phyloP scores from a whole-genome alignment of 1,140 invertebrate species.

The Caenorhabditis briggsae region DNA sequence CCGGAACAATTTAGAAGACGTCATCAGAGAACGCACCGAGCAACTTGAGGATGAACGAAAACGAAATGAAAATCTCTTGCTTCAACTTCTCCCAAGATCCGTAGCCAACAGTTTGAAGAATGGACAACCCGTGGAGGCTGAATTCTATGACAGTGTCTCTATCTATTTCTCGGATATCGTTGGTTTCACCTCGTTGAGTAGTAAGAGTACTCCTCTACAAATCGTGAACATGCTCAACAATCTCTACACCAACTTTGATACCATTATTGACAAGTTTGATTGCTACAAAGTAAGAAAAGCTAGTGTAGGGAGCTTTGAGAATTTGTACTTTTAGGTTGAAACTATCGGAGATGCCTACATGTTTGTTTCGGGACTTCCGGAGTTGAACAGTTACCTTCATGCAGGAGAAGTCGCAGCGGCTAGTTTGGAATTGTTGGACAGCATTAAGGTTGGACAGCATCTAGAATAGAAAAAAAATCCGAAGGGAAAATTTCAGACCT shows the following conservation, averaged over 20 bases:
- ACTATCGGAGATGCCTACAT: slow-evolving; percentile 90
- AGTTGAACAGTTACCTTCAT: slow-evolving; percentile 80
- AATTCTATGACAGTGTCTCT: slow-evolving; percentile 59
- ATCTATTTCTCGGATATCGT: slow-evolving; percentile 66
- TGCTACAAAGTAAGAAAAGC: slow-evolving; percentile 88
- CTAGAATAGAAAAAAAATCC: not conserved
- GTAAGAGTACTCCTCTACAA: slow-evolving; percentile 63
- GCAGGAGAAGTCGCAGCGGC: slow-evolving; percentile 80
- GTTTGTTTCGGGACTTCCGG: slow-evolving; percentile 82
- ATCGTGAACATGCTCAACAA: slow-evolving; percentile 93
- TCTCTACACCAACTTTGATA: slow-evolving; percentile 93
- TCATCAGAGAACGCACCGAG: slow-evolving; percentile 92
- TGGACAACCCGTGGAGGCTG: slow-evolving; percentile 61
- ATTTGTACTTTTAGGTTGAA: not conserved
- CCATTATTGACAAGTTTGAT: slow-evolving; percentile 93
- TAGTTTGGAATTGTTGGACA: slow-evolving; percentile 59
- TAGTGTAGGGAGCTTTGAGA: not conserved
- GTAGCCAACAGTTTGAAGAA: slow-evolving; percentile 77
- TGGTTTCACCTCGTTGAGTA: slow-evolving; percentile 62
- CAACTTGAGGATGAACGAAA: slow-evolving; percentile 94
- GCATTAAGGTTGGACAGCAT: slow-evolving; percentile 32
- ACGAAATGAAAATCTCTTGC: slow-evolving; percentile 88
- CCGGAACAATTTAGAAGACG: slow-evolving; percentile 85
- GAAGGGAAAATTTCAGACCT: not conserved
- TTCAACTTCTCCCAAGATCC: slow-evolving; percentile 88